phyloP scores from a whole-genome alignment of 2,113 vertebrate genomes.

The Myrmophylax atrothorax region DNA sequence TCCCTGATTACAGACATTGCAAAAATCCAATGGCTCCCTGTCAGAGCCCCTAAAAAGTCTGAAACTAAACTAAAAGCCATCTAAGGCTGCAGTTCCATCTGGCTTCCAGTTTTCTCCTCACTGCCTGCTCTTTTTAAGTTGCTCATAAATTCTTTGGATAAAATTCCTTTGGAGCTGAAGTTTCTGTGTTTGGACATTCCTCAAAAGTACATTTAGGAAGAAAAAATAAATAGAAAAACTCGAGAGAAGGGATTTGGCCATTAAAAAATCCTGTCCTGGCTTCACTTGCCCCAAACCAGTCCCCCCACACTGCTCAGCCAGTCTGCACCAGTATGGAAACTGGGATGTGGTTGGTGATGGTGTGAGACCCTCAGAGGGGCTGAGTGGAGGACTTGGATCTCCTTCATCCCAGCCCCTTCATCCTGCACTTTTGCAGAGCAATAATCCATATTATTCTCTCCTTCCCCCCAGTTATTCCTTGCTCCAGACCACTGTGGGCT shows the following conservation, averaged over 20 bases:
- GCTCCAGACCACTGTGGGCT: background rate
- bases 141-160: constrained; percentile 59
- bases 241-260: background rate
- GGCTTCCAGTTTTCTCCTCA: constrained; percentile 53
- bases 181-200: background rate
- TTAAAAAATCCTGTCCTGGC: background rate
- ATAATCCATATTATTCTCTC: background rate
- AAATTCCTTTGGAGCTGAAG: constrained; percentile 33
- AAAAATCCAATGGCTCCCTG: background rate
- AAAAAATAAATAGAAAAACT: background rate
- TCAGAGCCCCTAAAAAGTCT: background rate
- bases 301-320: background rate
- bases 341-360: background rate
- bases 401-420: background rate
- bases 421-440: background rate
- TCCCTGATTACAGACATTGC: background rate
- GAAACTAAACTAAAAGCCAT: constrained; percentile 23
- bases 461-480: background rate
- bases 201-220: background rate
- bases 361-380: fast-evolving
- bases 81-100: constrained; percentile 15
- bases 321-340: background rate
- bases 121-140: constrained; percentile 51
- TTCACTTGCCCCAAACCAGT: background rate
- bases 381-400: fast-evolving